Evolutionary conservation across 2,113 vertebrate species (phyloP).

Genomic region (Trichomycterus rosablanca): DNA sequence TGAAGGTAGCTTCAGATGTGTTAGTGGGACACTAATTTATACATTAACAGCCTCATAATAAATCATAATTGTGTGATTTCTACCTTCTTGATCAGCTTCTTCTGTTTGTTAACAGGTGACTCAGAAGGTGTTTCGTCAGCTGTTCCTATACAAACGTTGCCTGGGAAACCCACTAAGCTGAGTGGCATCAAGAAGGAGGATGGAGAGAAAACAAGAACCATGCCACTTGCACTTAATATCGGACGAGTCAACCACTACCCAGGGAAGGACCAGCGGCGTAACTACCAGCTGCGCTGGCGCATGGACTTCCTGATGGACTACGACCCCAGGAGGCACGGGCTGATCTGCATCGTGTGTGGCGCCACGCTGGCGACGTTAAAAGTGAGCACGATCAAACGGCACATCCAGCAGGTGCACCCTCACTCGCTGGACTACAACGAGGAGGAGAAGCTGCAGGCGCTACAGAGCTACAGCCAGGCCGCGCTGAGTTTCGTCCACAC

Average conservation of each 20-base stretch:
- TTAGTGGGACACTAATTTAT: no score
- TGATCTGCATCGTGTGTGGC: conserved; percentile 82
- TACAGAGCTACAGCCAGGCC: conserved; percentile 75
- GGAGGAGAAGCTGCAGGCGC: conserved; percentile 73
- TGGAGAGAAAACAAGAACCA: conserved; percentile 12
- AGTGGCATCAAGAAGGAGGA: conserved; percentile 45
- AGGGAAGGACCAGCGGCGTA: conserved; percentile 80
- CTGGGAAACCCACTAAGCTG: conserved; percentile 11
- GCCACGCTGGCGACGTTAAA: conserved; percentile 78
- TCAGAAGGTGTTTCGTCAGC: conserved; percentile 10
- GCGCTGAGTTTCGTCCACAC: conserved; percentile 65
- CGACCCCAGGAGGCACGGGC: conserved; percentile 74
- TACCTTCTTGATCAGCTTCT: neutral
- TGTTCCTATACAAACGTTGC: conserved; percentile 12
- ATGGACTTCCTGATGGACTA: conserved; percentile 89
- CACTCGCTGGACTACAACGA: conserved; percentile 77
- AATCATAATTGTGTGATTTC: no score
- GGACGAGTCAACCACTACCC: conserved; percentile 67
- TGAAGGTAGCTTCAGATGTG: no score
- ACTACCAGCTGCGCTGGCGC: conserved; percentile 88
- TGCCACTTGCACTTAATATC: neutral
- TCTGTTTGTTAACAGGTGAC: conserved; percentile 43
- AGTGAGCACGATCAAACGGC: conserved; percentile 82
- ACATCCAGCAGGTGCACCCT: conserved; percentile 85
- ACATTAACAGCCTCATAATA: no score